Evolutionary conservation across 2,797 vertebrate species (phyloP), one percentile per base, ranked within the genome.

Genomic region (Cossypha heuglini): DNA sequence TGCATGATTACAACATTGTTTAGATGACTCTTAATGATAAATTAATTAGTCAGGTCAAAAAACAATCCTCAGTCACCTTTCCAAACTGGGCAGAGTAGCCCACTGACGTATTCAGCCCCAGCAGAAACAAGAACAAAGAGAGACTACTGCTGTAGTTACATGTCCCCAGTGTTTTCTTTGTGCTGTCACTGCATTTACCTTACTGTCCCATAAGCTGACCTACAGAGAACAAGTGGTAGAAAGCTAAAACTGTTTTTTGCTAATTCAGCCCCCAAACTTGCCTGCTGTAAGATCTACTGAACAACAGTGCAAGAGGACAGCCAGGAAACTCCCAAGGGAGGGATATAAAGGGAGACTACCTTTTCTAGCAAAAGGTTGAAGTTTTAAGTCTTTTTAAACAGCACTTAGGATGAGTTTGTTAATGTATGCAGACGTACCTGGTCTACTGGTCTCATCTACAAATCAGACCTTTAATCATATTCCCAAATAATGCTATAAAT

Each of bases 51-150:
- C 8, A 1, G 22, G 28, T 58, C 24, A 88, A 78, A 84, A 84
- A 38, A 1, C 17, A 71, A 80, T n/a, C 31, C 21, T 49, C 10
- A 13, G 38, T 35, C 61, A 71, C 61, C 33, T 74, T 86, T 77
- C 51, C 64, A 77, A 77, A 58, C 9, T 35, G 33, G 8, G 26
- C 1, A 11, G 42, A 78, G 26, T 9, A 64, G 54, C 62, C 49
- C 0, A 43, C 0, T 6, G 7, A 33, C 2, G 1, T 11, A 42
- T 16, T 69, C 28, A 85, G 25, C 8, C 35, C n/a, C 21, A 28
- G 6, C 4, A 78, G 1, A 81, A 38, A 38, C 68, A 91, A 72
- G 37, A 35, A 38, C 29, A 71, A 71, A 88, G 17, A 62, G 8
- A 8, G 18, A 57, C 29, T 26, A 28, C 29, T 54, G 28, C 26